Conservation (phyloP, 2,888 invertebrate genomes). For the Dynastes grantii region DNA sequence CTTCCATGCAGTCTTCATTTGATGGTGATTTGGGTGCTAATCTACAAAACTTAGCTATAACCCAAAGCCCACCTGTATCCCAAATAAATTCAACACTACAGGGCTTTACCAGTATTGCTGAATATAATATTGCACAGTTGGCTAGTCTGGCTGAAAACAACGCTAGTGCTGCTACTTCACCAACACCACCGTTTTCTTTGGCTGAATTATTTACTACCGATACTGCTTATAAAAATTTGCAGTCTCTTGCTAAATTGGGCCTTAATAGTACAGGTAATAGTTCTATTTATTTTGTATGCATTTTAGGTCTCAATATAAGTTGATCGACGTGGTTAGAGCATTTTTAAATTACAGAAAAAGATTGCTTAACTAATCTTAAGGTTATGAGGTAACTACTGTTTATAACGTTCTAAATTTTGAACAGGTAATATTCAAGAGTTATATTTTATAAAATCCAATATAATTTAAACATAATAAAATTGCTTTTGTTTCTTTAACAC, state of each 20-base stretch:
- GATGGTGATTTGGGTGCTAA: conserved; percentile 78
- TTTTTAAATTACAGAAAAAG: too few species aligned
- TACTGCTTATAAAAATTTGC: conserved; percentile 90
- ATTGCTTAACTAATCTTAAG: too few species aligned
- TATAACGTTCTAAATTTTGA: too few species aligned
- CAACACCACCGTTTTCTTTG: conserved; percentile 78
- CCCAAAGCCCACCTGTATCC: conserved; percentile 65
- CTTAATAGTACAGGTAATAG: conserved; percentile 76
- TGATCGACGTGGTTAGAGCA: too few species aligned
- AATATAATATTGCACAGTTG: conserved; percentile 89
- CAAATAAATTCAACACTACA: conserved; percentile 70
- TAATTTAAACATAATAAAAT: too few species aligned
- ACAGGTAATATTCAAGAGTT: too few species aligned
- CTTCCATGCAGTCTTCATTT: conserved; percentile 84
- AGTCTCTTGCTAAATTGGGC: conserved; percentile 91
- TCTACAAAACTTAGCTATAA: conserved; percentile 64
- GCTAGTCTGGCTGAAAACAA: conserved; percentile 86
- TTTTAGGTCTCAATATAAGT: not conserved
- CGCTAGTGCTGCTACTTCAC: conserved; percentile 66
- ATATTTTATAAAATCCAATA: too few species aligned
- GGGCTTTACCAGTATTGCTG: conserved; percentile 83
- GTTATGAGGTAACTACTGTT: too few species aligned
- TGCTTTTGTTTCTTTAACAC: too few species aligned
- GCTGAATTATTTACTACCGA: conserved; percentile 86
- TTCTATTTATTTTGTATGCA: conserved; percentile 47